Evolutionary conservation across 1,140 invertebrate species (phyloP).

Genomic region (Bathynomus jamesi): DNA sequence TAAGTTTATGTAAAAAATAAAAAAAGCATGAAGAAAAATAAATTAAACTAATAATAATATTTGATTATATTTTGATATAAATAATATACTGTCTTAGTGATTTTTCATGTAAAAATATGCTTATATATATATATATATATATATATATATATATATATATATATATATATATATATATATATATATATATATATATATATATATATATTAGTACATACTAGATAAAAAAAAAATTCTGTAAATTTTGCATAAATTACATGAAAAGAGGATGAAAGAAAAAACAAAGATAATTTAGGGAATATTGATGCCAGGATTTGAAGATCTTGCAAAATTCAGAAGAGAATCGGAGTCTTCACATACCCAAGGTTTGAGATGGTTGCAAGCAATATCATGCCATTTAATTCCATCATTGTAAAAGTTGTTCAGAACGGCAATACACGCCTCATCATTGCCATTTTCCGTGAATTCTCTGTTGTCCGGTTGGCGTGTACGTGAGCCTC

Average conservation of each 20-base stretch:
- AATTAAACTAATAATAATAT: too few species aligned
- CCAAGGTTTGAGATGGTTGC: slow-evolving; percentile 83
- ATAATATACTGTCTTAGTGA: too few species aligned
- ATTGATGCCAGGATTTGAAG: slow-evolving; percentile 18
- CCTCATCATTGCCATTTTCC: slow-evolving; percentile 72
- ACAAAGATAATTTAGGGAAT: slow-evolving; percentile 18
- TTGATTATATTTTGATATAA: too few species aligned
- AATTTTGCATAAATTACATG: neutral
- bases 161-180: slow-evolving; percentile 3
- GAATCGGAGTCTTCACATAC: slow-evolving; percentile 88
- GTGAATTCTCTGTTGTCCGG: slow-evolving; percentile 72
- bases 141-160: slow-evolving; percentile 3
- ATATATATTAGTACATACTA: neutral
- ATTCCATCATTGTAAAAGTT: slow-evolving; percentile 88
- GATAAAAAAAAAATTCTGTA: neutral
- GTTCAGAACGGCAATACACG: slow-evolving; percentile 78
- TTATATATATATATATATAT: neutral
- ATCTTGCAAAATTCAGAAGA: slow-evolving; percentile 63
- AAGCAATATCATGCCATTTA: slow-evolving; percentile 87
- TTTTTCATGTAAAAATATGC: too few species aligned
- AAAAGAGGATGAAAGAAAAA: too few species aligned
- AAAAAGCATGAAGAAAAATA: too few species aligned
- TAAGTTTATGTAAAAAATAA: too few species aligned
- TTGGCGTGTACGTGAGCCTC: slow-evolving; percentile 72
- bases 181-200: slow-evolving; percentile 3